These are phyloP conservation scores for Ceratoteleas bidentatus DNA, from an alignment of 1,140 invertebrate genomes.

Conservation along the genomic window DNA sequence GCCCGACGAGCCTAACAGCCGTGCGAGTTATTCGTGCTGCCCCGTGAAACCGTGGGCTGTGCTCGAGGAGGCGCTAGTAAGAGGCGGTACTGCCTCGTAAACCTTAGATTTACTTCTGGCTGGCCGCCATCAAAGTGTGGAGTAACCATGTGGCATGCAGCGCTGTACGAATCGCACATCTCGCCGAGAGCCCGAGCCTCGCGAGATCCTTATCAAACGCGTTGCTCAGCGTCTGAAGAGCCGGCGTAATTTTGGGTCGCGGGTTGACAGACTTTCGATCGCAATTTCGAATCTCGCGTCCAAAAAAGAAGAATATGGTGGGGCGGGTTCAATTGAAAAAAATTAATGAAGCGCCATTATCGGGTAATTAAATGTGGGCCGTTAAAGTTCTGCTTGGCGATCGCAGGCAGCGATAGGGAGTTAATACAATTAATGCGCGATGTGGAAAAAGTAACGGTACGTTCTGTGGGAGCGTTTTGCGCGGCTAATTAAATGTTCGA, in stretches of 20 bases:
- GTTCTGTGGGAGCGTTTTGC: too few species aligned
- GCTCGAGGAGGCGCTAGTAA: conserved; percentile 82
- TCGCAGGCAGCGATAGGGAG: too few species aligned
- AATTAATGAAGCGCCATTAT: conserved; percentile 5
- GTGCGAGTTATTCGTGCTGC: conserved; percentile 68
- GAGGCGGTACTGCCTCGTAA: conserved; percentile 82
- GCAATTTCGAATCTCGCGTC: too few species aligned
- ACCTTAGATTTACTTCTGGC: conserved; percentile 82
- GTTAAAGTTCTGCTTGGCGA: not conserved
- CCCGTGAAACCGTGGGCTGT: conserved; percentile 75
- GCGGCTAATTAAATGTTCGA: too few species aligned
- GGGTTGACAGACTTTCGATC: conserved; percentile 30
- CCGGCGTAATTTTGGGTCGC: conserved; percentile 16
- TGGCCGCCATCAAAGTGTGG: conserved; percentile 80
- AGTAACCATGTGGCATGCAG: conserved; percentile 71
- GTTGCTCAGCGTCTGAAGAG: conserved; percentile 64
- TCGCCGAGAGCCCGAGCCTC: conserved; percentile 66
- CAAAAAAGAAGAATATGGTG: not conserved
- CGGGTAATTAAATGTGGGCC: conserved; percentile 13
- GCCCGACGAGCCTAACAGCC: conserved; percentile 69
- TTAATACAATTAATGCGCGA: conserved; percentile 10
- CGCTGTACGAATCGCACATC: conserved; percentile 60
- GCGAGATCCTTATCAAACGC: conserved; percentile 79
- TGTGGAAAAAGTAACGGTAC: conserved; percentile 7
- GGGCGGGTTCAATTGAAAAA: not conserved